Percentiles rank a stretch among this genome's conserved stretches.
phyloP scores from a whole-genome alignment of 2,797 vertebrate genomes.

The Distichodus sexfasciatus region DNA sequence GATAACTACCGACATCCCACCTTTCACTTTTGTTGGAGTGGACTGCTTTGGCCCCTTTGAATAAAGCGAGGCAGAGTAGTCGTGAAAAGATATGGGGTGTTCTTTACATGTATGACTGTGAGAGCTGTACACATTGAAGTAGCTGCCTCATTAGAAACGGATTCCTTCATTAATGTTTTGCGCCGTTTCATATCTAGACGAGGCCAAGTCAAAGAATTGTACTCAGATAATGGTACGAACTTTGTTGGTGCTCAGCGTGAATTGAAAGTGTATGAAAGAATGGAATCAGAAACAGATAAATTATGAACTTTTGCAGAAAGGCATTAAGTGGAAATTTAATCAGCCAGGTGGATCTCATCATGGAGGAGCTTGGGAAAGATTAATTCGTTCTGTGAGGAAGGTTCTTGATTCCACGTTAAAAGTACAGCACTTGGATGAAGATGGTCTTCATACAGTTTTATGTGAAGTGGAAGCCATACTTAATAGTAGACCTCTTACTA shows the following conservation, averaged over 20 bases:
- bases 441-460: neutral
- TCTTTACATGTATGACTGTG: neutral
- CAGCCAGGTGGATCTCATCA: neutral
- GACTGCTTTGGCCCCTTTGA: neutral
- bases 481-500: slow-evolving; percentile 20
- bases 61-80: neutral
- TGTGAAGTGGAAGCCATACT: slow-evolving; percentile 26
- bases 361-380: neutral
- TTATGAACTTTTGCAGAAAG: neutral
- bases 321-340: neutral
- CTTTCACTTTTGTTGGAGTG: neutral
- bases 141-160: neutral
- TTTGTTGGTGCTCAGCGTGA: neutral
- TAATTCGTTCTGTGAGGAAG: slow-evolving; percentile 12
- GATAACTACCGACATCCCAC: neutral
- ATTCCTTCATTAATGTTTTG: slow-evolving; percentile 17
- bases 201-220: slow-evolving; percentile 27
- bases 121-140: neutral
- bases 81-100: neutral
- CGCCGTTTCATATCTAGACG: slow-evolving; percentile 14
- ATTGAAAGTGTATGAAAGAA: neutral
- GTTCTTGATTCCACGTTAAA: neutral
- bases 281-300: neutral
- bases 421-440: slow-evolving; percentile 7
- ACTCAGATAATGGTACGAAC: neutral